A percentile compares a stretch with the other conserved stretches of the same genome.
phyloP scores from a whole-genome alignment of 2,888 invertebrate species.

The Dryobotodes eremita region DNA sequence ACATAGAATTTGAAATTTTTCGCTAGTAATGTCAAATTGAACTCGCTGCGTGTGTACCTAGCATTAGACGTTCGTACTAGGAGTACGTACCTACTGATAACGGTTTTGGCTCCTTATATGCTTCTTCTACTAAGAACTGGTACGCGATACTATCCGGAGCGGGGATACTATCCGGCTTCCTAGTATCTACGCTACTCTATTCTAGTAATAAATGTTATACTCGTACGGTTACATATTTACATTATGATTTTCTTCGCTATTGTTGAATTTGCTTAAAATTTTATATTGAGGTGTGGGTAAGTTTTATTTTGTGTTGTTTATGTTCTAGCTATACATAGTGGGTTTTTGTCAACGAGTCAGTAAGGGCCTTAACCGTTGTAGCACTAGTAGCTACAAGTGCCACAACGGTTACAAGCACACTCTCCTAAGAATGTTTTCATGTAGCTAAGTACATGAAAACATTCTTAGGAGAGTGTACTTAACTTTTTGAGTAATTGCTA shows the following conservation, averaged over 20 bases:
- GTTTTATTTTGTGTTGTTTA: not conserved
- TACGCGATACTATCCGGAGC: not conserved
- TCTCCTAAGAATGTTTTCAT: not conserved
- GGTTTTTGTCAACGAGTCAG: not conserved
- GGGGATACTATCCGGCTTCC: not conserved
- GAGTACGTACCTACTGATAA: not conserved
- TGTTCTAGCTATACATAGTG: not conserved
- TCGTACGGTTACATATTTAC: not conserved
- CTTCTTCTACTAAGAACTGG: not conserved
- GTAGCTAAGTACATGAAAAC: not conserved
- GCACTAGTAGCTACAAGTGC: not conserved
- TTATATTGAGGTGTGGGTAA: not conserved
- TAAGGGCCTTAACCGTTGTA: not conserved
- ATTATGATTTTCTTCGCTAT: not conserved
- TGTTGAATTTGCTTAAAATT: not conserved
- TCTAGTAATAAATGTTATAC: not conserved
- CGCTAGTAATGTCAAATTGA: too few relatives aligned
- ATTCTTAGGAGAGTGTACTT: not conserved
- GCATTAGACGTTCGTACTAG: not conserved
- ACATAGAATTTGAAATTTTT: not conserved
- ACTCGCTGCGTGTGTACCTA: not conserved
- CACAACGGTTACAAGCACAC: too few relatives aligned
- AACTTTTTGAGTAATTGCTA: not conserved
- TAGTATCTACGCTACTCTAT: not conserved
- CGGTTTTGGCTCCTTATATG: not conserved